Base-by-base conservation (phyloP, 2,113 vertebrate species). In the Nanorana parkeri region DNA sequence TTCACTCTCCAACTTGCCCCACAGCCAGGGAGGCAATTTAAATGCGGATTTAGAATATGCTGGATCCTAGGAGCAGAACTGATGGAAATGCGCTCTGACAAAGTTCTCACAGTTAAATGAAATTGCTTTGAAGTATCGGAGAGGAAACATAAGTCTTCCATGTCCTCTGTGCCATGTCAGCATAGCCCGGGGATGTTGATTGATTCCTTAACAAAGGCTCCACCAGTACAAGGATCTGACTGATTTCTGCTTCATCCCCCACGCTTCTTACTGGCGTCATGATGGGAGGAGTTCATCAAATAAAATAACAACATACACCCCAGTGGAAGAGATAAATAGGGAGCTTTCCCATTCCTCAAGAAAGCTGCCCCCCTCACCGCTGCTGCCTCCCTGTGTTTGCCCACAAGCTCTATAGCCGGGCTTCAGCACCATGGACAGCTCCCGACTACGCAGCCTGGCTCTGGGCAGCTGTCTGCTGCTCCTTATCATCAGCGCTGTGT, bases 341-440 rank as follows among this genome's bases (percentile, higher is more conserved):
- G 64, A 63, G 79, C 41, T 72, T n/a, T 58, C n/a, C 64, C 6
- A 16, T 60, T 36, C 20, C 5, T 17, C 29, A 60, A 60, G 10
- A 16, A 16, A 56, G 17, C 21, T 78, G 41, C 41, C 47, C n/a
- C 19, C 17, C 28, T 36, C 3, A 21, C n/a, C 41, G 51, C 17
- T 51, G 56, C 20, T 13, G n/a, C n/a, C n/a, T 68, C 17, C 26
- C 41, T 47, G 10, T 47, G 41, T 47, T 47, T 47, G 41, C 41
- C 10, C 41, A 47, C 6, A 23, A 67, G 52, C 19, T 6, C 21
- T 36, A 51, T 15, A 51, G 26, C 54, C 55, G 56, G 20, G 15
- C 3, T 64, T 71, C 87, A 86, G 87, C 79, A 92, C 90, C 88
- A 93, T 91, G 92, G 91, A 89, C 72, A 94, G 88, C 87, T 91